Conservation (phyloP, 2,113 vertebrate species). For the Typhlomys cinereus region DNA sequence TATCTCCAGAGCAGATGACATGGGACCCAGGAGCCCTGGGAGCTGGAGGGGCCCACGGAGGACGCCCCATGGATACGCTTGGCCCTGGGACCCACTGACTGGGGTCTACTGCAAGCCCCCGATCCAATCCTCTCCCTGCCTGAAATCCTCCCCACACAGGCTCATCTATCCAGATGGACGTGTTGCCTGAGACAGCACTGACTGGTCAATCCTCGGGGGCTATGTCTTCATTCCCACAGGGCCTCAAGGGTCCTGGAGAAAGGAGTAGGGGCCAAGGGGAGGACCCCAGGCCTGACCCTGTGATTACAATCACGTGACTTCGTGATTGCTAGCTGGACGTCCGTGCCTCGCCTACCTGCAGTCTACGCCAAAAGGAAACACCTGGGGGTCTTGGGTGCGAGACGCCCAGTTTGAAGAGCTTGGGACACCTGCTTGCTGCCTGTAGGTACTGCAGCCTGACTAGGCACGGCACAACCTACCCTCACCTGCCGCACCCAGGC, state of each 20-base stretch:
- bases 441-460: neutral
- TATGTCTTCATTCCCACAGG: neutral
- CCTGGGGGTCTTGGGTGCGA: too few species aligned
- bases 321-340: too few species aligned
- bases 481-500: neutral
- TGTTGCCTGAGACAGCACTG: neutral
- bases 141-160: neutral
- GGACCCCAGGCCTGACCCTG: neutral
- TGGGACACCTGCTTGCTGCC: neutral
- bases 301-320: neutral
- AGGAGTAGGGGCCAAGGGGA: neutral
- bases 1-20: fast-evolving
- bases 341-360: neutral
- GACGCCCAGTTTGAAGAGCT: neutral
- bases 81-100: fast-evolving
- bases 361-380: fast-evolving
- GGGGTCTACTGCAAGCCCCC: too few species aligned
- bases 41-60: neutral
- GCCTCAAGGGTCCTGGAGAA: neutral
- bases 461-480: fast-evolving
- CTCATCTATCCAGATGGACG: neutral
- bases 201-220: fast-evolving
- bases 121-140: neutral
- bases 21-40: fast-evolving
- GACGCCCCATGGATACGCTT: fast-evolving